Evolutionary conservation across 2,888 invertebrate species (phyloP).

Genomic region (Aromia moschata): DNA sequence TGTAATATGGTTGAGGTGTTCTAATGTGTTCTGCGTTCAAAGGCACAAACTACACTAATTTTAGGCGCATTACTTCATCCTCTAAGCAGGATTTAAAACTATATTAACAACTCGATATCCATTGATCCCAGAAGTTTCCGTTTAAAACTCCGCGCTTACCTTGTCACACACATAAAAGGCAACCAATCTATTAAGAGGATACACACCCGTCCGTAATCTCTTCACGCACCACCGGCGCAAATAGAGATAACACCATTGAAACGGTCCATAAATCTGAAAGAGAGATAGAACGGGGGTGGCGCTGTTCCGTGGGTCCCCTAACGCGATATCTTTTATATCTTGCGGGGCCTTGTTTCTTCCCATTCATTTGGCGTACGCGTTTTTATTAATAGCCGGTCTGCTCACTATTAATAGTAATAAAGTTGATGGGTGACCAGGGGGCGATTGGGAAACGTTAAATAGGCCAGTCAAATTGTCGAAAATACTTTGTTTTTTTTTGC

Average conservation of each 20-base stretch:
- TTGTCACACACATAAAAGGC: slow-evolving; percentile 16
- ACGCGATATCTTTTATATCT: slow-evolving; percentile 11
- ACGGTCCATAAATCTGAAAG: slow-evolving; percentile 21
- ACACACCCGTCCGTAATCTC: slow-evolving; percentile 20
- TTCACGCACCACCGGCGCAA: slow-evolving; percentile 20
- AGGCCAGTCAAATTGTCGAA: no score
- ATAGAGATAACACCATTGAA: slow-evolving; percentile 24
- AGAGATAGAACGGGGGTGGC: slow-evolving; percentile 13
- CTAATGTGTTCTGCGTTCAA: no score
- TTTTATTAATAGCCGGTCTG: neutral
- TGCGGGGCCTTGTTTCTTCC: slow-evolving; percentile 2
- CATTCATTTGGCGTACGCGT: slow-evolving; percentile 1
- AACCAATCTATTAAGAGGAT: slow-evolving; percentile 19
- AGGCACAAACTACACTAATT: no score
- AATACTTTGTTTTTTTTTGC: no score
- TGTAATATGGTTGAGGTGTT: no score
- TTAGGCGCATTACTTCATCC: no score
- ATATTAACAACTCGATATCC: no score
- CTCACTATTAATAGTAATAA: neutral
- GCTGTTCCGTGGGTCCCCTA: slow-evolving; percentile 4
- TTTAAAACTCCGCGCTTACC: slow-evolving; percentile 6
- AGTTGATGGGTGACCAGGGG: no score
- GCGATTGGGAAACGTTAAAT: no score
- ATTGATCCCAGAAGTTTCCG: neutral
- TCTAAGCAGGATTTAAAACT: no score